A percentile compares a stretch with the other conserved stretches of the same genome.
Evolutionary conservation across 2,113 vertebrate species (phyloP).

Genomic region (Prietella phreatophila): DNA sequence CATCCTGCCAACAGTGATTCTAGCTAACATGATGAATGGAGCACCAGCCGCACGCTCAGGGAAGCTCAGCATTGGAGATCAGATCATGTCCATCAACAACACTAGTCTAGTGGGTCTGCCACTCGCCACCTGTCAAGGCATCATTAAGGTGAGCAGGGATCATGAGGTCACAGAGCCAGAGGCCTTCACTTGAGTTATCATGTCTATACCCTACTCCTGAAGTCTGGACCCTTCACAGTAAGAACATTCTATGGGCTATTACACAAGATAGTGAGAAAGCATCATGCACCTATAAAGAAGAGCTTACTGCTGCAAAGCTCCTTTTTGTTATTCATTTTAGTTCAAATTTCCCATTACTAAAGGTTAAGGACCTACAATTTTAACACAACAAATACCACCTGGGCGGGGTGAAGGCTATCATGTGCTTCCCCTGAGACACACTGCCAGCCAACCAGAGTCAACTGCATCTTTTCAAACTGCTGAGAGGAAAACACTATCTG

Average conservation of each 20-base stretch:
- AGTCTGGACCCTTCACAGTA: background rate
- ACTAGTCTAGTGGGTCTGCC: constrained; percentile 97
- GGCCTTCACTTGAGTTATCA: background rate
- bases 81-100: constrained; percentile 99
- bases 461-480: background rate
- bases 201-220: background rate
- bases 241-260: background rate
- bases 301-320: background rate
- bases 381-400: background rate
- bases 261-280: background rate
- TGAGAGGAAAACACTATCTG: background rate
- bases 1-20: constrained; percentile 95
- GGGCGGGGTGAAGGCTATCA: too few relatives aligned
- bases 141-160: constrained; percentile 78
- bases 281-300: background rate
- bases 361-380: background rate
- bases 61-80: constrained; percentile 98
- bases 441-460: background rate
- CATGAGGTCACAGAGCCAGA: background rate
- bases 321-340: background rate
- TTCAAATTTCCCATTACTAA: background rate
- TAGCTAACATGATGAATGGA: constrained; percentile 98
- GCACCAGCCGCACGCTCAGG: constrained; percentile 93
- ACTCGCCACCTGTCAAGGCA: constrained; percentile 96
- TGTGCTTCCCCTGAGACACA: background rate